Evolutionary conservation across 1,140 invertebrate species (phyloP).

Genomic region (Lepeophtheirus salmonis): DNA sequence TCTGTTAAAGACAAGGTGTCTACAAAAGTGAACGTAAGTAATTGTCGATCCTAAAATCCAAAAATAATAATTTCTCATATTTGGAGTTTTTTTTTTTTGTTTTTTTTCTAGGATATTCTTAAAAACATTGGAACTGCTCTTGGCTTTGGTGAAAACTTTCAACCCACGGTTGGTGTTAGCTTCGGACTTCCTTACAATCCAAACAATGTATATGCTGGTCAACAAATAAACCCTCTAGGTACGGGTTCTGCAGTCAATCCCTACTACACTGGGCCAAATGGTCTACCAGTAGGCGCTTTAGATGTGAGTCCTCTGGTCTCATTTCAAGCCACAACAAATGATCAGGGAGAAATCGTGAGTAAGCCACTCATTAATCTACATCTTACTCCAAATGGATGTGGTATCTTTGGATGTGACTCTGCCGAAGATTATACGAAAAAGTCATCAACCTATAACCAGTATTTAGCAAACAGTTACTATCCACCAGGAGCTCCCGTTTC

Average conservation of each 20-base stretch:
- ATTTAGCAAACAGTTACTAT: no score
- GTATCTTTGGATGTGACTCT: constrained; percentile 10
- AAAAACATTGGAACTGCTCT: neutral
- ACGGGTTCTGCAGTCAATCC: constrained; percentile 7
- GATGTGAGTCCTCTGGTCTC: constrained; percentile 10
- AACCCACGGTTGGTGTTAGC: neutral
- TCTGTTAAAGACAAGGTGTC: neutral
- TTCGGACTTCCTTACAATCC: neutral
- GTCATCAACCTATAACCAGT: no score
- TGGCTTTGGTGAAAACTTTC: neutral
- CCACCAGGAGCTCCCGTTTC: no score
- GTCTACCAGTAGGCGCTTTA: constrained; percentile 3
- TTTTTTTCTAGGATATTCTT: constrained; percentile 4
- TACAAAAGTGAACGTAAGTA: neutral
- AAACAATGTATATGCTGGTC: neutral
- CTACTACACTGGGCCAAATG: constrained; percentile 1
- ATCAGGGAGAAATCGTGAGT: neutral
- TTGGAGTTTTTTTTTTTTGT: neutral
- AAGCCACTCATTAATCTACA: constrained; percentile 15
- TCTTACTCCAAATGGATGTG: constrained; percentile 14
- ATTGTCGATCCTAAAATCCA: neutral
- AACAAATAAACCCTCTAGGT: neutral
- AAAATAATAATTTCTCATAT: neutral
- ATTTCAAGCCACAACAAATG: constrained; percentile 12
- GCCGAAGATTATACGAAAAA: neutral